Conservation (phyloP, 2,113 vertebrate genomes). For the Platysternon megacephalum region DNA sequence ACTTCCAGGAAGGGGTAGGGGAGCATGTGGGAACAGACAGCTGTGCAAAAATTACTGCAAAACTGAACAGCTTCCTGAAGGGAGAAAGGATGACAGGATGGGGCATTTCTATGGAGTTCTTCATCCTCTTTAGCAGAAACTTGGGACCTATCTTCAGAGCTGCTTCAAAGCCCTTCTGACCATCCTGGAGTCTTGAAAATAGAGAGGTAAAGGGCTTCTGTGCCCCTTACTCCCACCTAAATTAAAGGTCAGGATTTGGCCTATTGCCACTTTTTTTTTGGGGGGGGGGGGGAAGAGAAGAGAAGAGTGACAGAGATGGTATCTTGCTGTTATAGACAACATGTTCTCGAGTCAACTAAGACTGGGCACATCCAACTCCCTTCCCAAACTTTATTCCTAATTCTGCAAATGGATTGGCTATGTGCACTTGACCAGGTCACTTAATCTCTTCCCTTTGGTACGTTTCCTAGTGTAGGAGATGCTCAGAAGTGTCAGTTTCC, state of each 20-base stretch:
- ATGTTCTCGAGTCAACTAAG: background rate
- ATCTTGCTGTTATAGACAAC: background rate
- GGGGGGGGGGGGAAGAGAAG: accelerated
- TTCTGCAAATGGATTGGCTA: background rate
- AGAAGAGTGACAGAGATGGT: background rate
- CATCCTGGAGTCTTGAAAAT: background rate
- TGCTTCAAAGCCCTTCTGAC: background rate
- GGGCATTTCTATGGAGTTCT: background rate
- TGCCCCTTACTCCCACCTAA: background rate
- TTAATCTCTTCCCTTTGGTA: accelerated
- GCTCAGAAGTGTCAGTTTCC: background rate
- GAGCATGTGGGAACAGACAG: background rate
- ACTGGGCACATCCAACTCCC: background rate
- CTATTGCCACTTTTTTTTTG: background rate
- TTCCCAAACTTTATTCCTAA: background rate
- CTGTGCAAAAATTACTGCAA: background rate
- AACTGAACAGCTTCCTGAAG: background rate
- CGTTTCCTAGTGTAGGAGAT: background rate
- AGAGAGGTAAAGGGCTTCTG: background rate
- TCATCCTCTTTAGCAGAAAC: background rate
- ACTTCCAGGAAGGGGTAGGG: background rate
- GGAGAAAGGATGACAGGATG: background rate
- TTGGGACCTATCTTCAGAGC: background rate
- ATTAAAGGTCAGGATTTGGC: background rate
- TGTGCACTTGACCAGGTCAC: background rate